Percentiles rank a stretch among this genome's conserved stretches.
These are phyloP conservation scores for Drosophila erecta DNA, from an alignment of 1,140 invertebrate species.

Conservation along the genomic window DNA sequence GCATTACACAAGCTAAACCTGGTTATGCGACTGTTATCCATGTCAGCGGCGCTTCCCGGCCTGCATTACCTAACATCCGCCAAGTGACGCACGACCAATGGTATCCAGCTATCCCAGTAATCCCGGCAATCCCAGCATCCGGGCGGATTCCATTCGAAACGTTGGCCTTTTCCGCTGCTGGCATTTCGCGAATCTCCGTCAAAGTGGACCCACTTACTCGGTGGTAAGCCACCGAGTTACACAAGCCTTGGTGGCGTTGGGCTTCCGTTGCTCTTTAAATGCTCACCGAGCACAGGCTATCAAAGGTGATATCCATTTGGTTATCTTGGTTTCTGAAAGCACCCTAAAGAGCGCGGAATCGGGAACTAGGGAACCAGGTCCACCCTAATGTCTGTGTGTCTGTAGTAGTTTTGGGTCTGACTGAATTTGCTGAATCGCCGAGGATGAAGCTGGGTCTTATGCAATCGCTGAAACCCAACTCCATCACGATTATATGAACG, in stretches of 20 bases:
- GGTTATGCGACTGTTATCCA: not conserved
- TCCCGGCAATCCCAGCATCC: not conserved
- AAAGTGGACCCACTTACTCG: not conserved
- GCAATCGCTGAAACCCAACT: not conserved
- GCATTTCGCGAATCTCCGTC: not conserved
- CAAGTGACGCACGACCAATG: constrained; percentile 18
- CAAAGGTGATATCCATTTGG: too few relatives aligned
- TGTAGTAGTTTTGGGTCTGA: not conserved
- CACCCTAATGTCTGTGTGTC: not conserved
- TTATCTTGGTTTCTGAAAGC: too few relatives aligned
- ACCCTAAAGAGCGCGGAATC: not conserved
- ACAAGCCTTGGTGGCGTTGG: not conserved
- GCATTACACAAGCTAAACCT: not conserved
- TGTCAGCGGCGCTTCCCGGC: not conserved
- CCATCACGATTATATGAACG: too few relatives aligned
- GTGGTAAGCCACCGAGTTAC: not conserved
- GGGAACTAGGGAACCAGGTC: not conserved
- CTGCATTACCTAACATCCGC: constrained; percentile 15
- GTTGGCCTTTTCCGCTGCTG: not conserved
- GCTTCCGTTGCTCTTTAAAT: too few relatives aligned
- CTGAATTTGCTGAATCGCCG: not conserved
- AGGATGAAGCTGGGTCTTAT: not conserved
- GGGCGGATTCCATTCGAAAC: not conserved
- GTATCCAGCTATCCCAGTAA: constrained; percentile 18
- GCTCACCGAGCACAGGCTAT: too few relatives aligned